These are phyloP conservation scores for Pipistrellus kuhlii DNA, from an alignment of 2,797 vertebrate genomes.

Conservation along the genomic window DNA sequence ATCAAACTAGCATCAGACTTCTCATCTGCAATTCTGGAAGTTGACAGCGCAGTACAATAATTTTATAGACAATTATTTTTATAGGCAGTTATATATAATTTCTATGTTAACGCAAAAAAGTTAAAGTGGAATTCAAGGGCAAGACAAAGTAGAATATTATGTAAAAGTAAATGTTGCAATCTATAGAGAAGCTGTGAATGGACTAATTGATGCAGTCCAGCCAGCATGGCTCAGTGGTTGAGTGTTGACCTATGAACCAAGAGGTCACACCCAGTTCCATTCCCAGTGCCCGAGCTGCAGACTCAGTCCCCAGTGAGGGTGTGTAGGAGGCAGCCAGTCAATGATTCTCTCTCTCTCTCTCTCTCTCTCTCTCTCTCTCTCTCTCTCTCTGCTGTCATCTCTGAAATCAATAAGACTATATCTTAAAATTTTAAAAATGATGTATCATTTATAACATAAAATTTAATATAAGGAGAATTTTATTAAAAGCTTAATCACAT, in stretches of 20 bases:
- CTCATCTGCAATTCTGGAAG: neutral
- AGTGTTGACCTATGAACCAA: too few relatives aligned
- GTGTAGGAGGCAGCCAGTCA: too few relatives aligned
- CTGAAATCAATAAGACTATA: too few relatives aligned
- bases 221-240: too few relatives aligned
- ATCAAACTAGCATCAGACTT: neutral
- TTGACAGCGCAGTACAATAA: neutral
- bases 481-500: neutral
- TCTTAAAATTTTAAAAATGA: neutral
- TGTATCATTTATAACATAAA: neutral
- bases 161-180: neutral
- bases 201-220: neutral
- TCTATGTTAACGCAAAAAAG: neutral
- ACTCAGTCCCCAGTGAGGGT: too few relatives aligned
- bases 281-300: too few relatives aligned
- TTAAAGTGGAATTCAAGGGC: neutral
- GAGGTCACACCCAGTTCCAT: too few relatives aligned
- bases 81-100: neutral
- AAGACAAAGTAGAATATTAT: neutral
- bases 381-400: too few relatives aligned
- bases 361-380: too few relatives aligned
- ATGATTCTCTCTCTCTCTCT: too few relatives aligned
- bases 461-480: constrained; percentile 26
- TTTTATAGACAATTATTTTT: neutral
- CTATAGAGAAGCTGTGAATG: neutral